Base-by-base conservation (phyloP, 1,140 invertebrate species). In the Zelostemma sp. region DNA sequence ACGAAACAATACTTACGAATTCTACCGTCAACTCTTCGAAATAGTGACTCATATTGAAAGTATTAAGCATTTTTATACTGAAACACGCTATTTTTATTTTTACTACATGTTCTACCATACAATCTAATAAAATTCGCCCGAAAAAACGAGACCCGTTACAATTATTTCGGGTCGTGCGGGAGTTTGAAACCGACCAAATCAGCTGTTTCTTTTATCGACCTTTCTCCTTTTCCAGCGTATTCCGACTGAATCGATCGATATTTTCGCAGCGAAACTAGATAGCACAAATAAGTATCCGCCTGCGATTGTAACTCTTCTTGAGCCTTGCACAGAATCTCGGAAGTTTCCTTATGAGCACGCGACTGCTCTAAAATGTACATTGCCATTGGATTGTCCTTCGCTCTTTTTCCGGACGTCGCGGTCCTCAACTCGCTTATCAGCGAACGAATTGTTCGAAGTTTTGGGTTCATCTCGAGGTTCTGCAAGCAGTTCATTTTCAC, bases 161-260 rank as follows among this genome's bases (percentile, higher is more conserved):
- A 28, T 82, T 80, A 90, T 75, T 90, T 92, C 11, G 92, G 91
- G 86, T 94, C 93, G 76, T 93, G 91, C 0, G 94, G 94, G 21
- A 96, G 80, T 77, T 94, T 94, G 71, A 95, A 94, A 17, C 94
- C 94, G 49, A 96, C 93, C 74, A 95, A 83, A 73, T 90, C 88
- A 11, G 94, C 94, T 6, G 93, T 95, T 69, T 94, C 91, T 71
- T 89, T 87, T 6, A 94, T 82, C 40, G 86, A 89, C 45, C 92
- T 84, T 80, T 95, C 93, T 12, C 93, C 93, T 80, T 89, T 91
- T 6, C 92, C 92, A 72, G 90, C 88, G 78, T 91, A 95, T 40
- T 91, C 87, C 6, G 80, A 79, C 61, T 90, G 88, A n/a, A 95
- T 89, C 78, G 93, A 89, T 63, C 90, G 87, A 68, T 90, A 90